phyloP scores from a whole-genome alignment of 2,797 vertebrate species.

The Sebastes elongatus region DNA sequence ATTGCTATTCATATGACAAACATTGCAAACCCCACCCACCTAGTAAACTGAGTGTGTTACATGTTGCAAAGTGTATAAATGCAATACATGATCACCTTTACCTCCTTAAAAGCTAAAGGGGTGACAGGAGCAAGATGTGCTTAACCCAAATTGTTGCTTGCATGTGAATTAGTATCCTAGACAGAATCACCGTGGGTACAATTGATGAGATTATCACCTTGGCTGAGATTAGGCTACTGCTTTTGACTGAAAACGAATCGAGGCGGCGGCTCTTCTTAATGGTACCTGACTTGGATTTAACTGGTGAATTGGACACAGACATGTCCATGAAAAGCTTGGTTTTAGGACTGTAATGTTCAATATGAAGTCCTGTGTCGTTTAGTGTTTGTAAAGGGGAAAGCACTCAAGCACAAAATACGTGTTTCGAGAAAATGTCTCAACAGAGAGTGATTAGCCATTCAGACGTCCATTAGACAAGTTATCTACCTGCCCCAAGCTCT shows the following conservation, averaged over 20 bases:
- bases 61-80: background rate
- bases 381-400: background rate
- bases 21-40: conserved; percentile 52
- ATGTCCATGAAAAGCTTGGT: background rate
- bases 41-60: background rate
- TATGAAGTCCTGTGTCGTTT: background rate
- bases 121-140: background rate
- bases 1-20: conserved; percentile 3
- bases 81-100: no score
- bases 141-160: background rate
- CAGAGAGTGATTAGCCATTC: conserved; percentile 65
- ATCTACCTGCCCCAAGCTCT: conserved; percentile 35
- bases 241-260: conserved; percentile 37
- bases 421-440: conserved; percentile 19
- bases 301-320: conserved; percentile 42
- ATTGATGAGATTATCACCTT: conserved; percentile 62
- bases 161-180: background rate
- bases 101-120: no score
- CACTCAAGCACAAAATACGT: accelerated
- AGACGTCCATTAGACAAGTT: conserved; percentile 68
- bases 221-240: conserved; percentile 44
- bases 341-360: background rate
- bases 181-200: background rate
- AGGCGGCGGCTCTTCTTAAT: conserved; percentile 24
- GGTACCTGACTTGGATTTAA: conserved; percentile 54